Base-by-base conservation (phyloP, 2,888 invertebrate genomes). In the Elysia crispata region DNA sequence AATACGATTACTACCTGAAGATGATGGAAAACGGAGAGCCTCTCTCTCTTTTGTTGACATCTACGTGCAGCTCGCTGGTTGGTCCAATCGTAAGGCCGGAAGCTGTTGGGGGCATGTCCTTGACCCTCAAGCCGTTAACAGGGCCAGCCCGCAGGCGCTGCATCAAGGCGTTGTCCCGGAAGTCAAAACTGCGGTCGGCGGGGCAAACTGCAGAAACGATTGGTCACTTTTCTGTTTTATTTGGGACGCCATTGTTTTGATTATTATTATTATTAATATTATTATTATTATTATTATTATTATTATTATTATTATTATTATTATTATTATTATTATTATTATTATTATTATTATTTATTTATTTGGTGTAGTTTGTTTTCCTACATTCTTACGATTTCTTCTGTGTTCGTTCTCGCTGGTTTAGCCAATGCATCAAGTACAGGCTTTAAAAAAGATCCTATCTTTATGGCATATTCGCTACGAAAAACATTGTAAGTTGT, bases 41-140 rank as follows among this genome's bases (percentile, higher is more conserved):
- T 15, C 31, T 33, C n/a, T 60, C 28, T 50, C 33, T 60, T 15
- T 28, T 69, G 49, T 78, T 78, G 30, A 78, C 72, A 15, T 49
- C 60, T 41, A 78, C 64, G 49, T 78, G 77, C 30, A 78, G 49
- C 13, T 60, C 62, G 20, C 77, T 78, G 5, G 23, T 70, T 49
- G 30, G 41, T 3, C 25, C 41, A 0, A 78, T 49, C 0, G 49
- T 13, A 11, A 78, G 30, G 25, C 69, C 77, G 1, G 41, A 13
- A 0, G 28, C 5, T 62, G n/a, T 41, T 18, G 60, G 60, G 6
- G 25, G 30, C 49, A 78, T 64, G 23, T 69, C 64, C 28, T 60
- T 50, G 1, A 73, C 78, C 1, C 78, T 20, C 28, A 78, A 64
- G 23, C 78, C 66, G 6, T 73, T 64, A 28, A n/a, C 0, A 18